Evolutionary conservation across 1,140 invertebrate genomes (phyloP).

Genomic region (Tetragonula clypearis): DNA sequence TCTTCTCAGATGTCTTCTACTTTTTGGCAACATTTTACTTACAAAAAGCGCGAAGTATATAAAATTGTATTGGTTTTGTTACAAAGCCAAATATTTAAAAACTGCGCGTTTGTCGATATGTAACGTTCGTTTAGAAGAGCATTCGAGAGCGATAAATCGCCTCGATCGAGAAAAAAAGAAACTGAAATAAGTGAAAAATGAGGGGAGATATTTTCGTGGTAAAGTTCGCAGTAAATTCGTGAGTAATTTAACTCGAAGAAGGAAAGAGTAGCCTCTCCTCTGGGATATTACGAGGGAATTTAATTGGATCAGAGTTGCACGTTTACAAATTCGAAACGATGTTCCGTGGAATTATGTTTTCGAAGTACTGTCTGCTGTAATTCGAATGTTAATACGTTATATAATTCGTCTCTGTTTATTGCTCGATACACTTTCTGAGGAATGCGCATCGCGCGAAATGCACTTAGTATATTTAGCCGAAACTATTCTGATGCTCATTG

Average conservation of each 20-base stretch:
- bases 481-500: neutral
- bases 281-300: neutral
- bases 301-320: neutral
- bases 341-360: neutral
- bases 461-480: neutral
- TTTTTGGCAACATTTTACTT: no score
- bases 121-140: no score
- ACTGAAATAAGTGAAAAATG: neutral
- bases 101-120: no score
- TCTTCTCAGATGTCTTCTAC: no score
- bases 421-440: neutral
- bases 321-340: neutral
- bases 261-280: neutral
- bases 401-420: neutral
- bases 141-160: neutral
- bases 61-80: no score
- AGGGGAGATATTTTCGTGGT: neutral
- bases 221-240: neutral
- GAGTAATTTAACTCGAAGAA: neutral
- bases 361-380: no score
- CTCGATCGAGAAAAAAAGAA: neutral
- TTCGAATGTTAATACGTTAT: neutral
- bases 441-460: neutral
- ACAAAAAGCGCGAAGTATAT: no score
- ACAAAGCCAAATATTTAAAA: no score